These are phyloP conservation scores for Crematogaster levior DNA, from an alignment of 2,888 invertebrate species.

Conservation along the genomic window DNA sequence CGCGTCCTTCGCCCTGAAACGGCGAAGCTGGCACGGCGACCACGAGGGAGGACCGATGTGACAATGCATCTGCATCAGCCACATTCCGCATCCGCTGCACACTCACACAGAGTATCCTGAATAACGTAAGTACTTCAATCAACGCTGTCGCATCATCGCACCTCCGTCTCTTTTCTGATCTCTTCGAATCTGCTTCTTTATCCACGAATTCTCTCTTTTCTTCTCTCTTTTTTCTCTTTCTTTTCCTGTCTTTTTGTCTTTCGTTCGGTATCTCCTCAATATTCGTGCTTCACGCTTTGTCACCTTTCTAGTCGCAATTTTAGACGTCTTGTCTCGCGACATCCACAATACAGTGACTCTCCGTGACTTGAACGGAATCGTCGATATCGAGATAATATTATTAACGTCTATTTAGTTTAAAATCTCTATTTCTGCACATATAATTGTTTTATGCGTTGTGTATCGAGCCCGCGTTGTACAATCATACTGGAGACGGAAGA, in stretches of 20 bases:
- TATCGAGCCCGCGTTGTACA: constrained; percentile 50
- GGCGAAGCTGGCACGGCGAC: constrained; percentile 61
- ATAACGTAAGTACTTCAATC: constrained; percentile 83
- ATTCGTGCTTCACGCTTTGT: constrained; percentile 47
- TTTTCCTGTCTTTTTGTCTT: not conserved
- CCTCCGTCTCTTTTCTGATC: constrained; percentile 78
- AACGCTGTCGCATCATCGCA: constrained; percentile 81
- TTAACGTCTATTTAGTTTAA: no score
- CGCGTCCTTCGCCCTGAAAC: constrained; percentile 51
- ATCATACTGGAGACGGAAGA: constrained; percentile 19
- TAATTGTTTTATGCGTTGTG: not conserved
- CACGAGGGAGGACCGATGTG: constrained; percentile 71
- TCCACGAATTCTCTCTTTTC: constrained; percentile 69
- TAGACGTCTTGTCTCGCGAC: not conserved
- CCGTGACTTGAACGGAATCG: constrained; percentile 53
- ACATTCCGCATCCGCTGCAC: constrained; percentile 54
- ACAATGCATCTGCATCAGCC: constrained; percentile 66
- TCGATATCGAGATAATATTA: constrained; percentile 57
- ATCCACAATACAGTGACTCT: constrained; percentile 50
- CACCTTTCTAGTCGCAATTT: constrained; percentile 34
- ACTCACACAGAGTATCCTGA: constrained; percentile 59
- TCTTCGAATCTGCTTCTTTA: constrained; percentile 77
- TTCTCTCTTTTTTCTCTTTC: constrained; percentile 38
- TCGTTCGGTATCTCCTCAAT: constrained; percentile 11
- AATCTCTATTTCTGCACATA: not conserved